Base-by-base conservation (phyloP, 2,797 vertebrate genomes). In the Danio aesculapii region DNA sequence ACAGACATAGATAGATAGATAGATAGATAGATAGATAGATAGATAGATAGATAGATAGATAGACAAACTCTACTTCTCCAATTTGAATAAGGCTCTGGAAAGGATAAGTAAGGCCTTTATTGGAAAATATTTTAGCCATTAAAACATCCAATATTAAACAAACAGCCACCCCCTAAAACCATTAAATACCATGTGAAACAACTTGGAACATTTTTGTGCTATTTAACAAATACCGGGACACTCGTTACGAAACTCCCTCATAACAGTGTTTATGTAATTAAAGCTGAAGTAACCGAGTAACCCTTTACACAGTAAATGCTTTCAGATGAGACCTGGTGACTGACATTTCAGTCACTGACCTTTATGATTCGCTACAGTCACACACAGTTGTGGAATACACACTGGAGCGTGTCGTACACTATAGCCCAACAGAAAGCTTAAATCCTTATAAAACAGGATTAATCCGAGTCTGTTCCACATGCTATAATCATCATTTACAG, bases 401-500 rank as follows among this genome's bases (percentile, higher is more conserved):
- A 47, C 11, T 39, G 12, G 44, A 39, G 62, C 1, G 9, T 53
- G 49, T 47, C 16, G 46, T 64, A 14, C 21, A 10, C 74, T 63
- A 80, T 30, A 30, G 68, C 64, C 43, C 57, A 21, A 75, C 39
- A 62, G 50, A 79, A 59, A 84, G 79, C 69, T 81, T 69, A 62
- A 81, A 63, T 63, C 52, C 68, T 64, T 62, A 17, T 50, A 63
- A 81, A 81, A 62, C 14, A 69, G 84, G 84, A 78, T 85, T 85
- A 81, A 83, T 57, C 41, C 17, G 52, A 74, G 68, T 11, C 21
- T 58, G 62, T 41, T 57, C 30, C 55, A 70, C 63, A 59, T 17
- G 19, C 16, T 76, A 30, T 75, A 71, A 79, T 74, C 64, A 61
- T 72, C 63, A 75, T 71, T 61, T 41, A 75, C 69, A 78, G 58